phyloP scores from a whole-genome alignment of 2,797 vertebrate species.

The Macropus fuliginosus region DNA sequence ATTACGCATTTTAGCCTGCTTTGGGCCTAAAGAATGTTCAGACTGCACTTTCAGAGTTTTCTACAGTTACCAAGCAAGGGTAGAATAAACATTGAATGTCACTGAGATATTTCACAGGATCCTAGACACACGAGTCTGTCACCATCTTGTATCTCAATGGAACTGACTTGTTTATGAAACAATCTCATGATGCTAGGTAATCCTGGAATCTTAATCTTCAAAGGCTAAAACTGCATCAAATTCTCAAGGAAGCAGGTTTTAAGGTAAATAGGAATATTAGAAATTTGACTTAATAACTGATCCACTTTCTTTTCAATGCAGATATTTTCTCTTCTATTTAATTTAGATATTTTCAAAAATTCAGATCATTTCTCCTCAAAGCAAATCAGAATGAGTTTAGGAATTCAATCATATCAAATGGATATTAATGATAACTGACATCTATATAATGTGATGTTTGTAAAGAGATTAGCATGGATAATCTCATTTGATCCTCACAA shows the following conservation, averaged over 20 bases:
- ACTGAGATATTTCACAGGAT: background rate
- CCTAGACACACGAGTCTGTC: background rate
- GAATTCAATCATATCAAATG: background rate
- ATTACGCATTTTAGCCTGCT: background rate
- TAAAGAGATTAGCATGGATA: background rate
- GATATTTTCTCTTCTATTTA: no score
- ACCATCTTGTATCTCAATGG: background rate
- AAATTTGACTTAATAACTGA: background rate
- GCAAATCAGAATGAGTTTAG: background rate
- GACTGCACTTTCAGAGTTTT: background rate
- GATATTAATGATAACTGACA: background rate
- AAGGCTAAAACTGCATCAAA: constrained; percentile 38
- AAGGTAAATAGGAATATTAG: background rate
- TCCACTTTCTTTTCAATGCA: background rate
- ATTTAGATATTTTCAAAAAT: no score
- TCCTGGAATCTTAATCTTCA: background rate
- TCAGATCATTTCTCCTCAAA: background rate
- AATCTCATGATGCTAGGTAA: background rate
- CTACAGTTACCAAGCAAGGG: background rate
- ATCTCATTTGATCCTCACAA: background rate
- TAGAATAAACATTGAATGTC: background rate
- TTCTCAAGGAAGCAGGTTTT: background rate
- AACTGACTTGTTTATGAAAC: constrained; percentile 26
- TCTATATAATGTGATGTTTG: background rate
- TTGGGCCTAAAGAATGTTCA: background rate